Conservation (phyloP, 2,113 vertebrate species). For the Albula glossodonta region DNA sequence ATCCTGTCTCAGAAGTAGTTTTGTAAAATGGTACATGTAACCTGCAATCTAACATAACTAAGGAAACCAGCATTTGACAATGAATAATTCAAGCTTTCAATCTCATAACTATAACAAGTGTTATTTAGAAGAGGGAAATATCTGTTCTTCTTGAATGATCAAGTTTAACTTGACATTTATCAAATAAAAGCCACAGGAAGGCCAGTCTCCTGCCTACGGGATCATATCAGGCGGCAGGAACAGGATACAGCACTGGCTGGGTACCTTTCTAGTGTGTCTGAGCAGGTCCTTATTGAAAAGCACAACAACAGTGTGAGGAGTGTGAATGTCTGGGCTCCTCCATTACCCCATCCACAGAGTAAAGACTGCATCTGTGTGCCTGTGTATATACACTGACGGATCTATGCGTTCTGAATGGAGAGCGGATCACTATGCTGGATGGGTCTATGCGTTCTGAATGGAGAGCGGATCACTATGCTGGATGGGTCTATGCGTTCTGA, state of each 20-base stretch:
- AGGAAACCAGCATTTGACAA: neutral
- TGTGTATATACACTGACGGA: neutral
- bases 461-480: too few relatives aligned
- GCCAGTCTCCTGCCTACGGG: neutral
- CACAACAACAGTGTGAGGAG: neutral
- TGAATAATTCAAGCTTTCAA: neutral
- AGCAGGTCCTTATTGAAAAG: too few relatives aligned
- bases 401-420: neutral
- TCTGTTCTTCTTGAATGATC: neutral
- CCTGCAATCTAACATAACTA: neutral
- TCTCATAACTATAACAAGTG: neutral
- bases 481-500: neutral
- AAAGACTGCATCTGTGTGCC: neutral
- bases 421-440: neutral
- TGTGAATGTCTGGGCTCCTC: neutral
- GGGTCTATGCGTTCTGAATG: neutral
- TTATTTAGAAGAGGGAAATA: neutral
- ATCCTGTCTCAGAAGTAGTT: neutral
- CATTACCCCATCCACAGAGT: neutral
- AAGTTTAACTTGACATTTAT: neutral
- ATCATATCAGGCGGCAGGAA: neutral
- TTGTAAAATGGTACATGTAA: neutral
- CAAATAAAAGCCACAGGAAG: neutral
- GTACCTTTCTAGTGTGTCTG: too few relatives aligned
- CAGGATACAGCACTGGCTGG: slow-evolving; percentile 8